Evolutionary conservation across 2,113 vertebrate genomes (phyloP).

Genomic region (Pavo muticus): DNA sequence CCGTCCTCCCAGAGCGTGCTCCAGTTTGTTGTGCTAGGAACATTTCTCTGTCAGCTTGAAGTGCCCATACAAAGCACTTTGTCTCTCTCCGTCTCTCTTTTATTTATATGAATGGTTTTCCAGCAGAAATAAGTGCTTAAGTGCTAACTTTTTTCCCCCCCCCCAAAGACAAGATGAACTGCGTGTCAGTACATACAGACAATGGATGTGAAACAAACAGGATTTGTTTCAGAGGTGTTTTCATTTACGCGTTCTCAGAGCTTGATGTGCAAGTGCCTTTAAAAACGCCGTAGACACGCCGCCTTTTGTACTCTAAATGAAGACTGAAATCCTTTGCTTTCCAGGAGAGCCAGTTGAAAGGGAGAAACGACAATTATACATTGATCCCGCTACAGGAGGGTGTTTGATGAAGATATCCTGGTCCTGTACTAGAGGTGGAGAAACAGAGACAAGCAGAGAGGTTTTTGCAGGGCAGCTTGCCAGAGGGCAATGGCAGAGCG

Average conservation of each 20-base stretch:
- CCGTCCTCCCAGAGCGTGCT: background rate
- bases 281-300: background rate
- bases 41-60: slow-evolving; percentile 60
- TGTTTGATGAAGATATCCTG: background rate
- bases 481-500: background rate
- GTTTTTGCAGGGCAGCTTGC: background rate
- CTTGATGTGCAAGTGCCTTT: slow-evolving; percentile 33
- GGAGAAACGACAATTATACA: background rate
- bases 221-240: slow-evolving; percentile 47
- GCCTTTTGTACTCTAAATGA: slow-evolving; percentile 25
- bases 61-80: slow-evolving; percentile 40
- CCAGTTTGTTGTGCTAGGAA: slow-evolving; percentile 23
- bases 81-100: slow-evolving; percentile 57
- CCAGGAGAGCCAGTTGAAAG: background rate
- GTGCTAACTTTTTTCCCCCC: slow-evolving; percentile 17
- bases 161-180: slow-evolving; percentile 40
- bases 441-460: background rate
- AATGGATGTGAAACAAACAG: slow-evolving; percentile 44
- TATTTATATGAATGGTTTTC: slow-evolving; percentile 64
- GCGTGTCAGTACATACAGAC: background rate
- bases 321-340: slow-evolving; percentile 25
- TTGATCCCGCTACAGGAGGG: background rate
- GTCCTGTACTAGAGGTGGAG: background rate
- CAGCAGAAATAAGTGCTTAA: slow-evolving; percentile 54
- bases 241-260: background rate